These are phyloP conservation scores for Marasmarcha lunaedactyla DNA, from an alignment of 2,888 invertebrate species.

Conservation along the genomic window DNA sequence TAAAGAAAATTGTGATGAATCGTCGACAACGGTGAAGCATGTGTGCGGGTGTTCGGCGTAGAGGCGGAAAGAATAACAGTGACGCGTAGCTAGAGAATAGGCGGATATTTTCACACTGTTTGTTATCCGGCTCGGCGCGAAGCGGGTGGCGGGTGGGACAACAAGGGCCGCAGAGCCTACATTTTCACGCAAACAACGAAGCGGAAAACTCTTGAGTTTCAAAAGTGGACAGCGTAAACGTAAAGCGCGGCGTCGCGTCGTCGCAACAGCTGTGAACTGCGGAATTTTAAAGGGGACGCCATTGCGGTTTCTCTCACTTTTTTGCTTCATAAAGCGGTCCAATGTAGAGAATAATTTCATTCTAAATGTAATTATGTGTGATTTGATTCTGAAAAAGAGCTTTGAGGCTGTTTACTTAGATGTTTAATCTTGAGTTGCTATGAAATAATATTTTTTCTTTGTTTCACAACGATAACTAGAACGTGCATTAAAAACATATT, in stretches of 20 bases:
- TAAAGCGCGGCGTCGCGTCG: neutral
- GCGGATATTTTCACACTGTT: slow-evolving; percentile 8
- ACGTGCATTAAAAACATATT: no score
- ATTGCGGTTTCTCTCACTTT: neutral
- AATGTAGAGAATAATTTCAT: neutral
- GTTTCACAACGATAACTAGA: no score
- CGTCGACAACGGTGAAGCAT: neutral
- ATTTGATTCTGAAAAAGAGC: no score
- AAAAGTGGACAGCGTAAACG: neutral
- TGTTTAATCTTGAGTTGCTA: no score
- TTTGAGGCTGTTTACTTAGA: no score
- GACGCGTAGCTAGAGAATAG: neutral
- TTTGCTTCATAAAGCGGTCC: neutral
- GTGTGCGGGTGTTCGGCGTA: neutral
- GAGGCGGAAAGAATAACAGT: neutral
- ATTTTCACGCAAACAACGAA: slow-evolving; percentile 11
- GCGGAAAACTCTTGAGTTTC: slow-evolving; percentile 5
- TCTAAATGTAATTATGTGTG: neutral
- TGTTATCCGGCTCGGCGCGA: slow-evolving; percentile 16
- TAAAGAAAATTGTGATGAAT: neutral
- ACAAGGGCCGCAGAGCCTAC: neutral
- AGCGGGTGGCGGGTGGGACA: neutral
- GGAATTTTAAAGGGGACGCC: neutral
- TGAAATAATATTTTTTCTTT: no score
- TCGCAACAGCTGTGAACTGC: neutral